Conservation (phyloP, 2,113 vertebrate species). For the Corydoras maculifer region DNA sequence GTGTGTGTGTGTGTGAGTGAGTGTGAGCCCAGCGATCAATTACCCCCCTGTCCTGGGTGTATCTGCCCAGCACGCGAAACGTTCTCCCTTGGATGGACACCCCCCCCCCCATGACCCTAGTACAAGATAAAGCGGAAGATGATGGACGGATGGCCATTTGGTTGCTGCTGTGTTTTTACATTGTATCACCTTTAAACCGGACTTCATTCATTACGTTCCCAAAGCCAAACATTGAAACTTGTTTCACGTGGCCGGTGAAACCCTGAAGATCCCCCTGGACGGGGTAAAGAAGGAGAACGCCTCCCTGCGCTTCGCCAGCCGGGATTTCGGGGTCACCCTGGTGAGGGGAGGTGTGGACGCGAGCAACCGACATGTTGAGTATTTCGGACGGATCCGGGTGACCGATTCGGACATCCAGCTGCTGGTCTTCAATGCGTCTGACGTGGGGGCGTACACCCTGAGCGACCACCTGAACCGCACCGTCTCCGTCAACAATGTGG, state of each 20-base stretch:
- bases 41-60: too few relatives aligned
- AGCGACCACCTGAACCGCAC: slow-evolving; percentile 26
- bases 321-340: slow-evolving; percentile 41
- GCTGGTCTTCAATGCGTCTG: slow-evolving; percentile 41
- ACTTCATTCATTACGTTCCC: background rate
- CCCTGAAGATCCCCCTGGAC: slow-evolving; percentile 46
- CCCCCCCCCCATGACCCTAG: too few relatives aligned
- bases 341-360: slow-evolving; percentile 42
- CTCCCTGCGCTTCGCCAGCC: slow-evolving; percentile 37
- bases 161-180: too few relatives aligned
- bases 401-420: slow-evolving; percentile 40
- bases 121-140: too few relatives aligned
- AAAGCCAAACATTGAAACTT: slow-evolving; percentile 35
- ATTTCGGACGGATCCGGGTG: slow-evolving; percentile 42
- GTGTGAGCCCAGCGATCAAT: too few relatives aligned
- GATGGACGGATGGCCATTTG: too few relatives aligned
- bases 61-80: too few relatives aligned
- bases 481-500: slow-evolving; percentile 50
- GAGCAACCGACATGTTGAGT: slow-evolving; percentile 32
- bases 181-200: background rate
- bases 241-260: slow-evolving; percentile 47
- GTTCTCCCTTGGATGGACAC: too few relatives aligned
- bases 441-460: slow-evolving; percentile 53
- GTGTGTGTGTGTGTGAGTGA: too few relatives aligned
- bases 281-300: slow-evolving; percentile 35